phyloP scores from a whole-genome alignment of 92 coral and sea anemone genomes.

The Zoanthus sansibaricus region DNA sequence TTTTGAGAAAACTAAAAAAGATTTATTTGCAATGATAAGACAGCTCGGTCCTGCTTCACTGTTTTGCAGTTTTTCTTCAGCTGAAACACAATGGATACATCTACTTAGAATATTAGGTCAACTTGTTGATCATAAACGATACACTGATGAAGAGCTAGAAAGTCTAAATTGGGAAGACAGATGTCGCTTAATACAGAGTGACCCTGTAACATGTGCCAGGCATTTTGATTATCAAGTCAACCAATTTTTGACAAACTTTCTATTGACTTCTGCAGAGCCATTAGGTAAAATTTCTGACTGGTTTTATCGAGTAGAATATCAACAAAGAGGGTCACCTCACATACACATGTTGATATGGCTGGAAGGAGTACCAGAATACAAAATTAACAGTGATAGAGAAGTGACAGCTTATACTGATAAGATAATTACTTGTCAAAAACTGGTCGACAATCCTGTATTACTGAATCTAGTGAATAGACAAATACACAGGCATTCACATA shows the following conservation, averaged over 20 bases:
- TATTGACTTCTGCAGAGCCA: neutral
- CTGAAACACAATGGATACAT: slow-evolving; percentile 15
- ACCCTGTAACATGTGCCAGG: neutral
- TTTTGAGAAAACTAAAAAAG: neutral
- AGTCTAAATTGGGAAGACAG: slow-evolving; percentile 28
- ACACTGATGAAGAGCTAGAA: slow-evolving; percentile 26
- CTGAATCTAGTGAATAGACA: slow-evolving; percentile 21
- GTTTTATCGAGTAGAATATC: neutral
- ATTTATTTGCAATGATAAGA: slow-evolving; percentile 15
- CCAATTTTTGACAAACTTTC: no score
- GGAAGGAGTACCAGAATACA: neutral
- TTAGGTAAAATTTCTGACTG: neutral
- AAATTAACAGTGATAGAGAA: slow-evolving; percentile 36
- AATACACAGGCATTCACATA: slow-evolving; percentile 6
- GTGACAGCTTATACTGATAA: slow-evolving; percentile 30
- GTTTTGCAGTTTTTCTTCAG: neutral
- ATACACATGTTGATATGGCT: slow-evolving; percentile 7
- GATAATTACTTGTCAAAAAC: slow-evolving; percentile 37
- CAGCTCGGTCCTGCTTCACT: slow-evolving; percentile 38
- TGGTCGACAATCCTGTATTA: neutral
- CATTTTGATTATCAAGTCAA: neutral
- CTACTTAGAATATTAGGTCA: neutral
- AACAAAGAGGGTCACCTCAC: neutral
- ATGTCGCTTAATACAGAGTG: neutral
- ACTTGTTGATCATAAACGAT: slow-evolving; percentile 24